Base-by-base conservation (phyloP, 2,113 vertebrate species). In the Protobothrops flavoviridis region DNA sequence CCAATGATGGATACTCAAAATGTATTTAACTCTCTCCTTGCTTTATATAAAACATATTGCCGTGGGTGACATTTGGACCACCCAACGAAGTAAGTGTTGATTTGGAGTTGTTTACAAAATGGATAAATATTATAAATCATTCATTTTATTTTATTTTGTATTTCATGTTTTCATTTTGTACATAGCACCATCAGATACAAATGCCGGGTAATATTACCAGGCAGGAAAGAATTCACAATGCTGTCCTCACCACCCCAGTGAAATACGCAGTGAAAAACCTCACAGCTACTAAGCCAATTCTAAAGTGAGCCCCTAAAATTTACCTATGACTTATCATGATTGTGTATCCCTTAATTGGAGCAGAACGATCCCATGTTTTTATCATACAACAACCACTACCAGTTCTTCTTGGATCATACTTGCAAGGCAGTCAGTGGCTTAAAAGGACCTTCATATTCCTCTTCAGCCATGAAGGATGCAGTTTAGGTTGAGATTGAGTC, bases 331-430 rank as follows among this genome's bases (percentile, higher is more conserved):
- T 12, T 15, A 24, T 24, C n/a, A 52, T 13, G 15, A 9, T 11
- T 81, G 50, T 10, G 39, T 33, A 53, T 43, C 21, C 21, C n/a
- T 50, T 53, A 17, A 17, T 20, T 90, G 26, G 57, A 64, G 12
- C 5, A 48, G 24, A 90, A 61, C 10, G 13, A 29, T 5, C 23
- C 53, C 9, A 89, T 43, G 29, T 88, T 88, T n/a, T 89, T 39
- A 39, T 57, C 57, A 69, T 1, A 81, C 50, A 26, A 88, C 33
- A 59, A 52, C 0, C 56, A 94, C 88, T 93, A 29, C 33, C 39
- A 6, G 55, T 93, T 23, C 53, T 23, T 59, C 7, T 39, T 64
- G 26, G 53, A 48, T 89, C 93, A 57, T 64, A 17, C 95, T 94
- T 88, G 93, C 52, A 90, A 52, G 39, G 43, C 50, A 13, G 24